phyloP scores from a whole-genome alignment of 1,140 invertebrate genomes.

The Drosophila chauvacae region DNA sequence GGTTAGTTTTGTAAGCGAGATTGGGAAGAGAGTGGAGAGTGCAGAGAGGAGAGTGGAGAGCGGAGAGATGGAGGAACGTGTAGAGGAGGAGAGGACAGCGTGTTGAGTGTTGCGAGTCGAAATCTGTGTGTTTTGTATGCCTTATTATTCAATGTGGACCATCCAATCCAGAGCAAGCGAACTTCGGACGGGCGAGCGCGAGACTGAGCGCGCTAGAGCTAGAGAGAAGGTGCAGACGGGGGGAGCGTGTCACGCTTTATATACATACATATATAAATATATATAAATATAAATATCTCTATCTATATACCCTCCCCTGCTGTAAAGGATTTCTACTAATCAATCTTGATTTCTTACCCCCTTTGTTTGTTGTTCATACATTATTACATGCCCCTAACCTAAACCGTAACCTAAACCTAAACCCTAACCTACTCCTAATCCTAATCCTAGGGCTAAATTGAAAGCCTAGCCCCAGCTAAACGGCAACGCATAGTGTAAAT shows the following conservation, averaged over 20 bases:
- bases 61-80: background rate
- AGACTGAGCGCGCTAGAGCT: slow-evolving; percentile 1
- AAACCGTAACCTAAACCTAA: background rate
- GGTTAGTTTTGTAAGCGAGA: slow-evolving; percentile 31
- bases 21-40: background rate
- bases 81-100: background rate
- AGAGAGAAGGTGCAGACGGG: slow-evolving; percentile 2
- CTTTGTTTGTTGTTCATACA: slow-evolving; percentile 28
- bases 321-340: slow-evolving; percentile 12
- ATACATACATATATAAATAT: slow-evolving; percentile 4
- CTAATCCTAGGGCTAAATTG: slow-evolving; percentile 2
- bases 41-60: background rate
- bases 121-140: slow-evolving; percentile 70
- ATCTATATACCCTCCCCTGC: slow-evolving; percentile 5
- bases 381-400: background rate
- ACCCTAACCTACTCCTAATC: background rate
- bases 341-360: slow-evolving; percentile 15
- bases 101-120: slow-evolving; percentile 30
- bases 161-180: slow-evolving; percentile 44
- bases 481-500: slow-evolving; percentile 40
- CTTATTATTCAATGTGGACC: slow-evolving; percentile 71
- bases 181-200: slow-evolving; percentile 7
- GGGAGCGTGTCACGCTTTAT: slow-evolving; percentile 22
- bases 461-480: background rate
- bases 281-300: slow-evolving; percentile 16